Conservation (phyloP, 2,797 vertebrate species). For the Hozukius guyotensis region DNA sequence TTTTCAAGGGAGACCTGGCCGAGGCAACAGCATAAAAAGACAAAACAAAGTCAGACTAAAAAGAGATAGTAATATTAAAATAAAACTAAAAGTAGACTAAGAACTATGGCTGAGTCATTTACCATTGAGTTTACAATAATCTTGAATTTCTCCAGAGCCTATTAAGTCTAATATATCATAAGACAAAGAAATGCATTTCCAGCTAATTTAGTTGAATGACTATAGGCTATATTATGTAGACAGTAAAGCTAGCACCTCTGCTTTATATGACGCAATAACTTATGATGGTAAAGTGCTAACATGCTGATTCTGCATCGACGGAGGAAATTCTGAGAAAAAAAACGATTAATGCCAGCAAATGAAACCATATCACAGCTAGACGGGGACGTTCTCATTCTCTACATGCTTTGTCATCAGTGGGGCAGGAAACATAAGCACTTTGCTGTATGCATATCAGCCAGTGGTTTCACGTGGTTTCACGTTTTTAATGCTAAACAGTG, state of each 20-base stretch:
- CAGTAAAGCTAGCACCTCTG: background rate
- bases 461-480: background rate
- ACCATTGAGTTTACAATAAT: background rate
- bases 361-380: background rate
- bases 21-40: background rate
- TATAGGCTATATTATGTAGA: background rate
- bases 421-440: slow-evolving; percentile 20
- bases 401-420: slow-evolving; percentile 18
- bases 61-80: background rate
- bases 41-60: background rate
- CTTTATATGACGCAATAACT: background rate
- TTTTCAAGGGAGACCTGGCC: background rate
- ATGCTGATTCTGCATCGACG: background rate
- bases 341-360: background rate
- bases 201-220: background rate
- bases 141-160: background rate
- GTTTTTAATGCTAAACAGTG: background rate
- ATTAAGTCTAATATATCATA: background rate
- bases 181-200: background rate
- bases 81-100: background rate
- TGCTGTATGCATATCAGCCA: slow-evolving; percentile 14
- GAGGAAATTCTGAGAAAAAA: slow-evolving; percentile 21
- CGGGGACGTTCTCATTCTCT: background rate
- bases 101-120: background rate
- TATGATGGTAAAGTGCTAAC: background rate